Percentiles rank a stretch among this genome's conserved stretches.
These are phyloP conservation scores for Aphaenogaster floridana DNA, from an alignment of 1,140 invertebrate genomes.

Conservation along the genomic window DNA sequence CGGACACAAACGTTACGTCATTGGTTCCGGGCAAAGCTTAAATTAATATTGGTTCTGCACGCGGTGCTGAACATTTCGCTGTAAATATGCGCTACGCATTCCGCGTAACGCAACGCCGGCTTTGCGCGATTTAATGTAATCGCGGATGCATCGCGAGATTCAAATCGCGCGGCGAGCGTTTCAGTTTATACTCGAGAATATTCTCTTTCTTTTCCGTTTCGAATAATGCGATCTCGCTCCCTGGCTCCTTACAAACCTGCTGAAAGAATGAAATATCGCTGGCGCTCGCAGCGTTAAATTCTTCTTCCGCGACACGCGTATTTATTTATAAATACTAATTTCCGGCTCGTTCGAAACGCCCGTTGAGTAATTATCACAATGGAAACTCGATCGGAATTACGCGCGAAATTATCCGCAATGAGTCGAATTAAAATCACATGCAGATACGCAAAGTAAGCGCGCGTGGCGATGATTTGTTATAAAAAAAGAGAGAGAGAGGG, in stretches of 20 bases:
- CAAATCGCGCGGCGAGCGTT: constrained; percentile 1
- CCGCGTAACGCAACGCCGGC: constrained; percentile 12
- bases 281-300: constrained; percentile 23
- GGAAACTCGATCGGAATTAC: constrained; percentile 49
- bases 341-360: not conserved
- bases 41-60: constrained; percentile 55
- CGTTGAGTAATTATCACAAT: constrained; percentile 41
- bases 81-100: constrained; percentile 31
- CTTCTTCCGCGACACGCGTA: constrained; percentile 16
- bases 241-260: too few relatives aligned
- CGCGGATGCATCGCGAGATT: constrained; percentile 20
- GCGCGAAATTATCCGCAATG: constrained; percentile 48
- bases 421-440: constrained; percentile 53
- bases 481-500: not conserved
- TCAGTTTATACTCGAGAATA: constrained; percentile 27
- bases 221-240: not conserved
- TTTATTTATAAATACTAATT: constrained; percentile 51
- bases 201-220: not conserved
- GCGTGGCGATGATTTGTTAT: constrained; percentile 26
- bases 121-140: constrained; percentile 54
- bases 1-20: constrained; percentile 50
- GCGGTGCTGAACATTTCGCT: constrained; percentile 42
- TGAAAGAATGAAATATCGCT: constrained; percentile 6
- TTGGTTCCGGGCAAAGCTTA: constrained; percentile 54
- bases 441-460: constrained; percentile 10